Evolutionary conservation across 1,140 invertebrate species (phyloP), one percentile per base, ranked within the genome.

Genomic region (Tribolium madens): DNA sequence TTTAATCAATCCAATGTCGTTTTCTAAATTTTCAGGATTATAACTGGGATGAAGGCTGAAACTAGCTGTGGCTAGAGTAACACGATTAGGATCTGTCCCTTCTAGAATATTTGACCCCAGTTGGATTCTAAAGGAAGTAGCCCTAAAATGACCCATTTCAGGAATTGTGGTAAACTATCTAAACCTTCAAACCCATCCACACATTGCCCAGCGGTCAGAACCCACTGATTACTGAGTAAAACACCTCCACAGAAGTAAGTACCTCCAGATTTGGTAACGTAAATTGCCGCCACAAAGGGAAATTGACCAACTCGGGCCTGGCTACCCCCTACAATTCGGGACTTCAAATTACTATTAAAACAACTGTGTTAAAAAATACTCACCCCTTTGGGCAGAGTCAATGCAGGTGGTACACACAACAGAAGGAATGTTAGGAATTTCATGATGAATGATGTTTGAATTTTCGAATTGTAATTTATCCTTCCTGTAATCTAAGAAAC

Each of bases 191-290:
- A 64, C 57, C 57, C 57, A 13, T 64, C 57, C 0, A 33, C 57
- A 42, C 57, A 64, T 14, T 64, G 57, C 1, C n/a, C 57, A 12
- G 57, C 57, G 4, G 57, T 64, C 0, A 64, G 6, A 13, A 64
- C 26, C 57, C 57, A 64, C 0, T 64, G 57, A 33, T 64, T 64
- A 14, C 14, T 64, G 10, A 64, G 21, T 14, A 64, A 12, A 18
- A 26, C 21, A 64, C 57, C 57, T 64, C 57, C 57, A 33, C 57
- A 64, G 26, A 64, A 64, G 7, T 64, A 64, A 31, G 57, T 33
- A 3, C 57, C 57, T 33, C 10, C 12, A 33, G n/a, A 2, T 3
- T 2, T 64, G 3, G 57, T 33, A 0, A 64, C 17, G 13, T 64
- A 64, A 14, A 64, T 33, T 31, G 57, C 57, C 31, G 57, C 26